phyloP scores from a whole-genome alignment of 2,797 vertebrate genomes.

The Aselliscus stoliczkanus region DNA sequence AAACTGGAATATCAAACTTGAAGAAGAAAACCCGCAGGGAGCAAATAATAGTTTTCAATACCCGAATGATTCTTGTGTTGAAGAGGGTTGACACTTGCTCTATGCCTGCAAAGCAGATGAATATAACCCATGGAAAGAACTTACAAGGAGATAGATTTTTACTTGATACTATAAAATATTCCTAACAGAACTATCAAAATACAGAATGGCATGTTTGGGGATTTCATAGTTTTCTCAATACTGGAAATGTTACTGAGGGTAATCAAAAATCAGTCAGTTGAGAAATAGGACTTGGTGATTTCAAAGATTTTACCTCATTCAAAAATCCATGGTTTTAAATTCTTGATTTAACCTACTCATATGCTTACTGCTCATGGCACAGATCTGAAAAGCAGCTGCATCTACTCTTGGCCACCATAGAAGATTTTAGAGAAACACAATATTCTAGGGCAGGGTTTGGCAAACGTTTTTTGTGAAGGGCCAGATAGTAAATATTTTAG shows the following conservation, averaged over 20 bases:
- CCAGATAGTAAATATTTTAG: not conserved
- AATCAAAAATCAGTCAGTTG: not conserved
- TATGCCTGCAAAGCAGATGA: not conserved
- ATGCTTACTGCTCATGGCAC: not conserved
- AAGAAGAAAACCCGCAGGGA: not conserved
- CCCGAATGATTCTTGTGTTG: not conserved
- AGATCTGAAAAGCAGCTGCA: slow-evolving; percentile 25
- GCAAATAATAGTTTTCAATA: not conserved
- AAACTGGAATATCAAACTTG: not conserved
- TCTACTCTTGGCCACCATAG: not conserved
- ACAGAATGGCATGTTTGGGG: not conserved
- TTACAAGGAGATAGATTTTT: not conserved
- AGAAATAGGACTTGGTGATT: not conserved
- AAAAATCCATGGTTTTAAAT: not conserved
- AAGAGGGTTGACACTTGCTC: not conserved
- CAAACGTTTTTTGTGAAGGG: not conserved
- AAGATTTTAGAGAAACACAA: not conserved
- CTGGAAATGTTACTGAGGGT: not conserved
- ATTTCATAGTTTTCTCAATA: not conserved
- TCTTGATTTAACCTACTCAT: not conserved
- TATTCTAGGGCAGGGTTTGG: not conserved
- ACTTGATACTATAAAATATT: not conserved
- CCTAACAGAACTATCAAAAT: not conserved
- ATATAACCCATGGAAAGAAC: not conserved
- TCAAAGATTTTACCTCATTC: not conserved